These are phyloP conservation scores for Entomobrya multifasciata DNA, from an alignment of 2,888 invertebrate species.

Conservation along the genomic window DNA sequence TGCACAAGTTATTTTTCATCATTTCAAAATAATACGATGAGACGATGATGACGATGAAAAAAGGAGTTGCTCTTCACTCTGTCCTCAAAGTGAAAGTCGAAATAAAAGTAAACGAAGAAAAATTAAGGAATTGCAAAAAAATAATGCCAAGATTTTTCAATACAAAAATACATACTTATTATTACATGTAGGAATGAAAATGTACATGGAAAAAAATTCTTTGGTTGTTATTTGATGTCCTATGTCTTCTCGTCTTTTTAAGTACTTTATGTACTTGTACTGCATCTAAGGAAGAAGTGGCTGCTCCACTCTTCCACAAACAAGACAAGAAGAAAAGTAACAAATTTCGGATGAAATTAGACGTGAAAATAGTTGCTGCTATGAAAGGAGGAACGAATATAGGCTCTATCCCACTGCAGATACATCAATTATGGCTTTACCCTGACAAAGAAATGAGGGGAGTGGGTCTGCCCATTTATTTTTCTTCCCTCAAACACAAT, in stretches of 20 bases:
- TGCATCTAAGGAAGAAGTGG: conserved; percentile 45
- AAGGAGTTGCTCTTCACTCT: too few species aligned
- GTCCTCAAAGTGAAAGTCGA: too few species aligned
- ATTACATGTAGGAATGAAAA: too few species aligned
- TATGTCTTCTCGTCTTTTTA: too few species aligned
- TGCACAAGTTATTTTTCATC: background rate
- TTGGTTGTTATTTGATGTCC: too few species aligned
- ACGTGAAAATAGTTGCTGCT: conserved; percentile 70
- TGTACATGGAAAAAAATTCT: too few species aligned
- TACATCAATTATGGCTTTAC: conserved; percentile 75
- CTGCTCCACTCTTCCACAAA: conserved; percentile 45
- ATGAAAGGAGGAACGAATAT: conserved; percentile 64
- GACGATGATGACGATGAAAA: background rate
- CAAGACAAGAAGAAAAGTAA: conserved; percentile 64
- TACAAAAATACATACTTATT: too few species aligned
- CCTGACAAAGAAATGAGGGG: conserved; percentile 70
- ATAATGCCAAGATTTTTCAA: too few species aligned
- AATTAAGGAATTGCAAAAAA: too few species aligned
- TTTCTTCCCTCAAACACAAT: conserved; percentile 28
- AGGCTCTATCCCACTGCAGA: conserved; percentile 70
- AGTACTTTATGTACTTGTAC: too few species aligned
- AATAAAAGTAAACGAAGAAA: too few species aligned
- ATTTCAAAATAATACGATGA: too few species aligned
- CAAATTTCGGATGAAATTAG: conserved; percentile 75
- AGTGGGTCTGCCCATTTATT: conserved; percentile 68